Conservation (phyloP, 2,888 invertebrate species). For the Mimas tiliae region DNA sequence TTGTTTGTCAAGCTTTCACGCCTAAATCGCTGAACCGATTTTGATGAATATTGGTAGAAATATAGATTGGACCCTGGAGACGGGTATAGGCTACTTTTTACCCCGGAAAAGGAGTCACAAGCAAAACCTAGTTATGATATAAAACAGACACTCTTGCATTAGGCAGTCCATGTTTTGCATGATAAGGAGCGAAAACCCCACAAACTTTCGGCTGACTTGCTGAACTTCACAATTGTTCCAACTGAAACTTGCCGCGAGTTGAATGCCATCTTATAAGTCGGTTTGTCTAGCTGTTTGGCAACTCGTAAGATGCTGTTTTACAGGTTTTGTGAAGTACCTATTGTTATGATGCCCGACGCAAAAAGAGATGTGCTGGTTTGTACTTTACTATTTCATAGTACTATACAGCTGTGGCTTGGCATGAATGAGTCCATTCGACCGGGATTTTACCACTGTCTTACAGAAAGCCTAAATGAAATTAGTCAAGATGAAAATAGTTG, state of each 20-base stretch:
- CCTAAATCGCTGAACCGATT: too few species aligned
- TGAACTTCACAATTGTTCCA: slow-evolving; percentile 35
- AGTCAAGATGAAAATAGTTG: too few species aligned
- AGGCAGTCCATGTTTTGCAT: slow-evolving; percentile 37
- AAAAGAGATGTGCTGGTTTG: too few species aligned
- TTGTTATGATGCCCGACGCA: too few species aligned
- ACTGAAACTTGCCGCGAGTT: slow-evolving; percentile 36
- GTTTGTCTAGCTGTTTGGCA: slow-evolving; percentile 20
- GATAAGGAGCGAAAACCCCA: slow-evolving; percentile 37
- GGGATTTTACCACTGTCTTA: too few species aligned
- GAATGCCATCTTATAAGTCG: slow-evolving; percentile 35
- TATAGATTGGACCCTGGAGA: too few species aligned
- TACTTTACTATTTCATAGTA: not conserved
- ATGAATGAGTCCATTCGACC: too few species aligned
- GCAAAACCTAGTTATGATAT: not conserved
- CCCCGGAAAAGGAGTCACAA: too few species aligned
- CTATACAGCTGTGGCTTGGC: not conserved
- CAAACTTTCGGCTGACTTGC: slow-evolving; percentile 28
- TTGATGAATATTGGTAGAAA: too few species aligned
- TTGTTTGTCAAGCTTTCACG: too few species aligned
- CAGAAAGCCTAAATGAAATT: too few species aligned
- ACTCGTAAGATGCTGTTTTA: not conserved
- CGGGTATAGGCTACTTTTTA: too few species aligned
- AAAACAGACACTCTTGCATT: slow-evolving; percentile 29
- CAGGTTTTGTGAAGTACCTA: not conserved